These are phyloP conservation scores for Cygnus olor DNA, from an alignment of 2,797 vertebrate species.

Conservation along the genomic window DNA sequence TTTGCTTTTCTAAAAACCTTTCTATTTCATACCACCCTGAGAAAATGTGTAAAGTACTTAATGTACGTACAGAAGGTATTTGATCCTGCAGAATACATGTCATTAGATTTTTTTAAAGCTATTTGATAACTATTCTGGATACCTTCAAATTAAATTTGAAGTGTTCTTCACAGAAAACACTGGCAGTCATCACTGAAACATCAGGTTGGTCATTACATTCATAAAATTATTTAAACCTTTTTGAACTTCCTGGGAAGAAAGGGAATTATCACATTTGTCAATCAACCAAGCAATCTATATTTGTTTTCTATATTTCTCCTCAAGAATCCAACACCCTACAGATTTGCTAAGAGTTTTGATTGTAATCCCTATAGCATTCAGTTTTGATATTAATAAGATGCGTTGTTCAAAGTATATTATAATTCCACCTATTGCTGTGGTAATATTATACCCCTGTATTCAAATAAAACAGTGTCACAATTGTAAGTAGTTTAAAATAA, in stretches of 20 bases:
- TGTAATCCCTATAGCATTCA: slow-evolving; percentile 7
- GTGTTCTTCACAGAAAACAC: slow-evolving; percentile 31
- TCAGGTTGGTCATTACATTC: slow-evolving; percentile 30
- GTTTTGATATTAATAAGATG: slow-evolving; percentile 4
- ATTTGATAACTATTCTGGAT: slow-evolving; percentile 21
- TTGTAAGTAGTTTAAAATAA: neutral
- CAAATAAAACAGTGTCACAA: neutral
- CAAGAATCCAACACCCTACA: slow-evolving; percentile 27
- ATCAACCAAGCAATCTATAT: slow-evolving; percentile 32
- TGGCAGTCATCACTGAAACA: neutral
- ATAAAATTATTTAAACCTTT: slow-evolving; percentile 56
- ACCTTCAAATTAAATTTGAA: slow-evolving; percentile 51
- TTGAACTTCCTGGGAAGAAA: slow-evolving; percentile 35
- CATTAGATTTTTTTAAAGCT: neutral
- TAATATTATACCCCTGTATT: neutral
- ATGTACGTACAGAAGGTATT: neutral
- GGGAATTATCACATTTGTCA: slow-evolving; percentile 39
- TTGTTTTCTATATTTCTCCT: slow-evolving; percentile 50
- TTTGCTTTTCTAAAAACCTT: slow-evolving; percentile 3
- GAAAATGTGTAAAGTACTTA: neutral
- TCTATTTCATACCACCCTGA: neutral
- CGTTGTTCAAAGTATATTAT: neutral
- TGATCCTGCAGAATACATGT: neutral
- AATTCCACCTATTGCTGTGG: neutral
- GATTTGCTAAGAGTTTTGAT: slow-evolving; percentile 12